These are phyloP conservation scores for Pelagia noctiluca DNA, from an alignment of 30 jellyfish, hydroid and myxozoan genomes.

Conservation along the genomic window DNA sequence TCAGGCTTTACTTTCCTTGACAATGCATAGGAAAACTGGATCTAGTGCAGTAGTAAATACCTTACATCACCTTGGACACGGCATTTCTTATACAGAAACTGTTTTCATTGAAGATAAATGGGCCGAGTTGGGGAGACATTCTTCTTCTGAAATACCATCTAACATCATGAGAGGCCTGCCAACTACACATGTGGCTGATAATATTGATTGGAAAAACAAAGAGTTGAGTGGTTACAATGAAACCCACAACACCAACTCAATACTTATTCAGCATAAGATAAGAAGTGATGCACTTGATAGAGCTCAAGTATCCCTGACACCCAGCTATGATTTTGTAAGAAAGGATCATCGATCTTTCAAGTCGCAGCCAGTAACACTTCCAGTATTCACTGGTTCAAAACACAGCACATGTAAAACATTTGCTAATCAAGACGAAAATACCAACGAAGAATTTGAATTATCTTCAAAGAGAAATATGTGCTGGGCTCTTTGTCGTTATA, in stretches of 20 bases:
- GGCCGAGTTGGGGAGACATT: slow-evolving; percentile 50
- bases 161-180: slow-evolving; percentile 58
- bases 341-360: slow-evolving; percentile 63
- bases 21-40: slow-evolving; percentile 65
- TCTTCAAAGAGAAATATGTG: slow-evolving; percentile 45
- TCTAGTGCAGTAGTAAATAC: slow-evolving; percentile 66
- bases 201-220: slow-evolving; percentile 55
- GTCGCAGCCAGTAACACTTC: slow-evolving; percentile 22
- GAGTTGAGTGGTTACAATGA: slow-evolving; percentile 63
- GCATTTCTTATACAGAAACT: slow-evolving; percentile 57
- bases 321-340: slow-evolving; percentile 59
- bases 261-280: slow-evolving; percentile 55
- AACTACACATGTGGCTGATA: slow-evolving; percentile 51
- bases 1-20: slow-evolving; percentile 62
- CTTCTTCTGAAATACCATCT: slow-evolving; percentile 49
- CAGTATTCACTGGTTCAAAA: slow-evolving; percentile 23
- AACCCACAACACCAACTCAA: slow-evolving; percentile 53
- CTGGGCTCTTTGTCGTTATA: slow-evolving; percentile 44
- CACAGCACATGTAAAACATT: slow-evolving; percentile 37
- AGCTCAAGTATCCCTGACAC: slow-evolving; percentile 38
- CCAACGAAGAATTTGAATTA: slow-evolving; percentile 51
- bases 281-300: slow-evolving; percentile 40
- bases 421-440: slow-evolving; percentile 24
- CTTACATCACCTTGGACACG: slow-evolving; percentile 53
- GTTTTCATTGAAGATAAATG: slow-evolving; percentile 51